These are phyloP conservation scores for Dendrolimus pini DNA, from an alignment of 2,888 invertebrate species.

Conservation along the genomic window DNA sequence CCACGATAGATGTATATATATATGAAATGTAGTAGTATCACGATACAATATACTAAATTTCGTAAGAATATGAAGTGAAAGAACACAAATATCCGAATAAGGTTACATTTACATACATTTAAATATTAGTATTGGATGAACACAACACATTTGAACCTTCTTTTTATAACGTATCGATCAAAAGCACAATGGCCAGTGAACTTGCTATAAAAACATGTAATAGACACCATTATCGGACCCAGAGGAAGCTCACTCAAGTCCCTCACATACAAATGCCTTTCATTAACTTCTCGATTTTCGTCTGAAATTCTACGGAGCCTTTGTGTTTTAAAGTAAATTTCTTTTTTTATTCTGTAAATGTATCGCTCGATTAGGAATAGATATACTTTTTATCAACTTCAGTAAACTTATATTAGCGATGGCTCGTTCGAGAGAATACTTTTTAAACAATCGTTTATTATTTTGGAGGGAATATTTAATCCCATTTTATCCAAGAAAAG, in stretches of 20 bases:
- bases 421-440: neutral
- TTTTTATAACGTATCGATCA: neutral
- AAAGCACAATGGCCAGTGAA: conserved; percentile 17
- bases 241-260: conserved; percentile 65
- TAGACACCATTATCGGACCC: conserved; percentile 45
- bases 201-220: conserved; percentile 44
- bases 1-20: too few species aligned
- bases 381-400: conserved; percentile 10
- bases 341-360: conserved; percentile 7
- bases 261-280: conserved; percentile 74
- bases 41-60: too few species aligned
- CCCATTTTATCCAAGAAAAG: too few species aligned
- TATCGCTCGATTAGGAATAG: conserved; percentile 7
- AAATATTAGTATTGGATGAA: too few species aligned
- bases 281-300: conserved; percentile 67
- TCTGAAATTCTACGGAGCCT: conserved; percentile 47
- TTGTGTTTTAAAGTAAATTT: conserved; percentile 49
- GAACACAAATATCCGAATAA: too few species aligned
- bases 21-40: too few species aligned
- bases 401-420: neutral
- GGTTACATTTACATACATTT: too few species aligned
- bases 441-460: neutral
- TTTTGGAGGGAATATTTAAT: too few species aligned
- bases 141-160: too few species aligned
- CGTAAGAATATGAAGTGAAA: too few species aligned